These are phyloP conservation scores for Torymus texanus DNA, from an alignment of 2,888 invertebrate species.

Conservation along the genomic window DNA sequence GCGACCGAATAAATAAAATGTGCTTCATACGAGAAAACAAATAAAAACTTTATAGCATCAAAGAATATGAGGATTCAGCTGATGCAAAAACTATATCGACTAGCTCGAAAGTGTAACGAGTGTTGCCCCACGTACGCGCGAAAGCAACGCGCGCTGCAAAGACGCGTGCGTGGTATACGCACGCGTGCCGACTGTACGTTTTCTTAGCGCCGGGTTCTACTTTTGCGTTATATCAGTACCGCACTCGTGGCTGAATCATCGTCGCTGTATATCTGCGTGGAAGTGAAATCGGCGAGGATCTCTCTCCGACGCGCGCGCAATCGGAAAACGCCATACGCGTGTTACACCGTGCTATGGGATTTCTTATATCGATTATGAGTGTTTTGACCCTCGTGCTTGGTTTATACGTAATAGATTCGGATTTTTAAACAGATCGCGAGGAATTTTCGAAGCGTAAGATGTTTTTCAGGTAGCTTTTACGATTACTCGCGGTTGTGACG, in stretches of 20 bases:
- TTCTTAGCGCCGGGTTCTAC: conserved; percentile 12
- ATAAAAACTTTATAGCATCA: neutral
- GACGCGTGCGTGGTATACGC: neutral
- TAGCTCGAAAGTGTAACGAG: conserved; percentile 2
- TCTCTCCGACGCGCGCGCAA: neutral
- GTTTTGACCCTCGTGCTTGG: neutral
- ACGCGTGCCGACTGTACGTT: neutral
- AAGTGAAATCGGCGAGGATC: conserved; percentile 32
- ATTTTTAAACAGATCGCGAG: neutral
- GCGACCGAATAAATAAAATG: too few species aligned
- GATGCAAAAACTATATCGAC: too few species aligned
- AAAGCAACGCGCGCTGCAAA: neutral
- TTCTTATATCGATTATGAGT: conserved; percentile 11
- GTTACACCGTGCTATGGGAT: neutral
- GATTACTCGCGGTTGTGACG: too few species aligned
- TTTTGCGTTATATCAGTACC: conserved; percentile 17
- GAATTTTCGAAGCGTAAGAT: neutral
- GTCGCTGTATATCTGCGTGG: neutral
- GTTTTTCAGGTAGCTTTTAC: too few species aligned
- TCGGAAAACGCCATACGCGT: too few species aligned
- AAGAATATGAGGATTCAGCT: too few species aligned
- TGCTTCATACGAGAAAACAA: too few species aligned
- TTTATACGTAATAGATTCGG: conserved; percentile 1
- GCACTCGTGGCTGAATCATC: neutral
- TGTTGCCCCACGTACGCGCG: neutral